These are phyloP conservation scores for Leptocoma aspasia DNA, from an alignment of 2,113 vertebrate genomes.

Conservation along the genomic window DNA sequence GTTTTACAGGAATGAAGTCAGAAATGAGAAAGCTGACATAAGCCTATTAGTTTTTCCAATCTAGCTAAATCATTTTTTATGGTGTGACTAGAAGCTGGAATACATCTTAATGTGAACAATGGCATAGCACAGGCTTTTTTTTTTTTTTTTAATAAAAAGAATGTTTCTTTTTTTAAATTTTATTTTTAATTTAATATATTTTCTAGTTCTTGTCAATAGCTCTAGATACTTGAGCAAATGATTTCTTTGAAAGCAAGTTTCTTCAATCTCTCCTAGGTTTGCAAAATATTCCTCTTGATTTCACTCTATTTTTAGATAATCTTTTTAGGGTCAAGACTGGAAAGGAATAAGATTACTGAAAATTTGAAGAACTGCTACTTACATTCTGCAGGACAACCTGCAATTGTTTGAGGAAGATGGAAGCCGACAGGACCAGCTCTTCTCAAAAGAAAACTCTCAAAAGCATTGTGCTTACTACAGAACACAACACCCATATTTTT, in stretches of 20 bases:
- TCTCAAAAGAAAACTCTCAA: not conserved
- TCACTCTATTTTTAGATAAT: not conserved
- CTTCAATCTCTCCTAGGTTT: not conserved
- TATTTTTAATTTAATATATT: not conserved
- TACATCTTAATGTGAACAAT: not conserved
- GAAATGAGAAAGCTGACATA: not conserved
- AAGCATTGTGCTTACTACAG: not conserved
- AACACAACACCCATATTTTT: not conserved
- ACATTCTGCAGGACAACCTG: not conserved
- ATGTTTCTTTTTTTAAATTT: not conserved
- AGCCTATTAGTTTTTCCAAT: not conserved
- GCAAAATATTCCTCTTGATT: not conserved
- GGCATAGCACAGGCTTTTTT: accelerated
- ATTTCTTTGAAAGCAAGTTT: not conserved
- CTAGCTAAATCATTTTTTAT: not conserved
- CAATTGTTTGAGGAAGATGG: not conserved
- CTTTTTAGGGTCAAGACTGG: not conserved
- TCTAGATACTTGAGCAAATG: not conserved
- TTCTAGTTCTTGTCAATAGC: not conserved
- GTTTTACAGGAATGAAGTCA: not conserved
- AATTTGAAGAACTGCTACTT: not conserved
- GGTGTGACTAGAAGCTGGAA: not conserved
- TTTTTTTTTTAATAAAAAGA: not conserved
- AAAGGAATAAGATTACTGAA: not conserved
- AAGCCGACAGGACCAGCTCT: not conserved